Evolutionary conservation across 2,888 invertebrate species (phyloP).

Genomic region (Lithophane leautieri): DNA sequence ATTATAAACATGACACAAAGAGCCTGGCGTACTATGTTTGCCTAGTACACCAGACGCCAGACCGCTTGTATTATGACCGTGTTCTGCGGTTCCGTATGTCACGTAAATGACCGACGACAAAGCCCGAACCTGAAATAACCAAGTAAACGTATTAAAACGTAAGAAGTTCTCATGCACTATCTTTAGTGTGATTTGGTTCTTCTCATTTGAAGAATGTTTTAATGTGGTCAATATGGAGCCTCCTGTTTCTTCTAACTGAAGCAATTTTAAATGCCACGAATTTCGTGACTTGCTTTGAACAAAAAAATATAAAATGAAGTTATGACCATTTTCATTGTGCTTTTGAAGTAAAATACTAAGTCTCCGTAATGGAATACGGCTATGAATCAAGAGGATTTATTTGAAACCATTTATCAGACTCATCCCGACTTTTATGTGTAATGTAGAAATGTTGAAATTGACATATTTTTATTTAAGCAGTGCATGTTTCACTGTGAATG

Average conservation of each 20-base stretch:
- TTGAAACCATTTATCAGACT: conserved; percentile 55
- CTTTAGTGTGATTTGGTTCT: neutral
- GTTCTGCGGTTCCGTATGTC: conserved; percentile 46
- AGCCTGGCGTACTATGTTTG: conserved; percentile 40
- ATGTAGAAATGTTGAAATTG: conserved; percentile 51
- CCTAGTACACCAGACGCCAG: conserved; percentile 48
- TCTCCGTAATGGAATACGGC: conserved; percentile 52
- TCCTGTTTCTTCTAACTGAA: neutral
- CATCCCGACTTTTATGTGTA: conserved; percentile 56
- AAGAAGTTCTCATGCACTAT: neutral
- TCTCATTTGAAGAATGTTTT: neutral
- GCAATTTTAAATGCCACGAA: conserved; percentile 7
- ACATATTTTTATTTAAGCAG: conserved; percentile 18
- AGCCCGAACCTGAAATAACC: conserved; percentile 72
- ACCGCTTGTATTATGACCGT: conserved; percentile 27
- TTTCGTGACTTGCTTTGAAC: conserved; percentile 5
- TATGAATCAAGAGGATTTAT: conserved; percentile 60
- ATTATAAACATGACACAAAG: conserved; percentile 67
- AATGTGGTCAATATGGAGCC: neutral
- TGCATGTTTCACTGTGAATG: conserved; percentile 2
- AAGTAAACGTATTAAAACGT: conserved; percentile 65
- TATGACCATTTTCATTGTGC: conserved; percentile 27
- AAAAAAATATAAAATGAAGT: conserved; percentile 21
- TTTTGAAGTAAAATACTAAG: conserved; percentile 47
- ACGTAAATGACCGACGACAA: conserved; percentile 72